Percentiles rank a stretch among this genome's conserved stretches.
phyloP scores from a whole-genome alignment of 2,888 invertebrate genomes.

The Caenorhabditis afra region DNA sequence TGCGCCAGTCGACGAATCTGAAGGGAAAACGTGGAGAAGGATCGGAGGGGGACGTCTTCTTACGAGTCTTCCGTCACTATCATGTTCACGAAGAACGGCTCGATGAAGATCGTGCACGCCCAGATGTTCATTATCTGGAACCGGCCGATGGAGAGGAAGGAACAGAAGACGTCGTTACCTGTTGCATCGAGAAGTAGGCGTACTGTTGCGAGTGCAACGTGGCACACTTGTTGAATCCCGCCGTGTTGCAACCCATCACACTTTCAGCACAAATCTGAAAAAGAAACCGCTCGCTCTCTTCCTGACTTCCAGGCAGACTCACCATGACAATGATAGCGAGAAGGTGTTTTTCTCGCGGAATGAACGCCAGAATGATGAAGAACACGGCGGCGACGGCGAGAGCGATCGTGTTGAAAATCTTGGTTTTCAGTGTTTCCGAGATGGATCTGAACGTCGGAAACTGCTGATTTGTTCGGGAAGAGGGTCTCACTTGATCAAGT shows the following conservation, averaged over 20 bases:
- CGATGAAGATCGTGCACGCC: conserved; percentile 63
- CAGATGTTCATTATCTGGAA: conserved; percentile 67
- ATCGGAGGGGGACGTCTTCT: conserved; percentile 20
- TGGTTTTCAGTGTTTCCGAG: conserved; percentile 56
- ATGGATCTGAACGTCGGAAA: conserved; percentile 35
- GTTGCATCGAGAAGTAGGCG: conserved; percentile 63
- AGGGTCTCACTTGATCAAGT: conserved; percentile 50
- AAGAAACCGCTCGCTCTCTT: no score
- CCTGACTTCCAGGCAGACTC: not conserved
- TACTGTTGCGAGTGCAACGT: conserved; percentile 65
- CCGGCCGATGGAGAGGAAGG: not conserved
- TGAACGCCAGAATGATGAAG: conserved; percentile 63
- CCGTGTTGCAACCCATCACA: conserved; percentile 66
- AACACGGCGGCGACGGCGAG: conserved; percentile 58
- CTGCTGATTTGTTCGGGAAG: no score
- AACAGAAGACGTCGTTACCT: conserved; percentile 15
- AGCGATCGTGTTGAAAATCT: conserved; percentile 60
- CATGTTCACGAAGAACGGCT: conserved; percentile 65
- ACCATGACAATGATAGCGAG: conserved; percentile 62
- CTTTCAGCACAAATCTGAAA: conserved; percentile 64
- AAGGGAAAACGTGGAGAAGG: conserved; percentile 3
- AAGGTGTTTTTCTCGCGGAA: conserved; percentile 56
- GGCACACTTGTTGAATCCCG: conserved; percentile 69
- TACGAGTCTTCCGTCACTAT: conserved; percentile 62
- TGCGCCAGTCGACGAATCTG: conserved; percentile 64